Base-by-base conservation (phyloP, 2,888 invertebrate species). In the Epinotia demarniana region DNA sequence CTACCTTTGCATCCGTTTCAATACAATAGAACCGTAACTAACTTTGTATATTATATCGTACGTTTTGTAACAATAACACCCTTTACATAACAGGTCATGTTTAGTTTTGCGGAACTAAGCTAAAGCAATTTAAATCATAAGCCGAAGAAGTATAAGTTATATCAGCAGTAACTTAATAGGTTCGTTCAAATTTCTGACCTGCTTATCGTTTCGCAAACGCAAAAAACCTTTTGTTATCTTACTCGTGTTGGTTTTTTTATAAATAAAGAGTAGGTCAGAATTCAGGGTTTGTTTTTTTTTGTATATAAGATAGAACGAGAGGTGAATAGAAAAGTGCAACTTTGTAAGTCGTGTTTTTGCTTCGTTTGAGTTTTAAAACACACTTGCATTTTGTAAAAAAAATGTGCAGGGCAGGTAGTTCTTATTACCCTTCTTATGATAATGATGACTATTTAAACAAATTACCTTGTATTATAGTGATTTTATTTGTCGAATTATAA, bases 1-100 rank as follows among this genome's bases (percentile, higher is more conserved):
- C 4, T 16, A 27, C 57, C 16, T 61, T 67, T 43, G 39, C 46
- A 66, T 46, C 64, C 46, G 33, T 61, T 33, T 18, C 33, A 13
- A 12, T 64, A n/a, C 13, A 49, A 43, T 46, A 18, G 18, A 27
- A 46, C 49, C 61, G 67, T 73, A 67, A 67, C 73, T 61, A 73
- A 55, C 70, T 70, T 58, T 64, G 18, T n/a, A 13, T 16, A 62
- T 3, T 9, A 58, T 9, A 58, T 70, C 43, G 53, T 61, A 27
- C 11, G n/a, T n/a, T 53, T n/a, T 53, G n/a, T 66, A 5, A 19
- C 77, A 80, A 73, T 55, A 69, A 33, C 78, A 85, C 83, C 85
- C 85, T 83, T 81, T 84, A 82, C 84, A 82, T 86, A 87, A 88
- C 88, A 88, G 88, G 88, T 88, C 88, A 83, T 80, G 3, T 11